Conservation (phyloP, 2,113 vertebrate genomes). For the Antigone vipio region DNA sequence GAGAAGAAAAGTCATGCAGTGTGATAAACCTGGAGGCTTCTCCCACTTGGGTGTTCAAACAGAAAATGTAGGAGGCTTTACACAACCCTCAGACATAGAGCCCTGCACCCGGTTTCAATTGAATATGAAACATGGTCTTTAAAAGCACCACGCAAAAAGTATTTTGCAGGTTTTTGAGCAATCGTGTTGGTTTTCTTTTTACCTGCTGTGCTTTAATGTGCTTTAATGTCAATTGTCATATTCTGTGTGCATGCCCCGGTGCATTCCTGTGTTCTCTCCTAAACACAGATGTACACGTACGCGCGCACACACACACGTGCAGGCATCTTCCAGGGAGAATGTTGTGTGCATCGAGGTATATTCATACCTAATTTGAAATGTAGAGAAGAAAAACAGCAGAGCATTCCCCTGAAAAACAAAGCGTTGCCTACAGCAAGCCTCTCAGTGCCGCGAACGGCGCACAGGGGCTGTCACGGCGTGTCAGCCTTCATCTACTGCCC, state of each 20-base stretch:
- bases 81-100: neutral
- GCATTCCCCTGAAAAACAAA: neutral
- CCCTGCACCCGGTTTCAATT: neutral
- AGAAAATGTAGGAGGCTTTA: neutral
- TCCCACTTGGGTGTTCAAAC: neutral
- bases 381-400: neutral
- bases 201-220: neutral
- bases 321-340: neutral
- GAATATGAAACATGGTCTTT: neutral
- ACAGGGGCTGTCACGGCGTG: neutral
- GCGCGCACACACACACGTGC: accelerated
- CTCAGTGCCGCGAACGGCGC: neutral
- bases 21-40: neutral
- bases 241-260: neutral
- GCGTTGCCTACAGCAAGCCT: neutral
- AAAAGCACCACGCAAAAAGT: neutral
- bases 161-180: neutral
- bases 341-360: neutral
- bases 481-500: neutral
- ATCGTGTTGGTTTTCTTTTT: neutral
- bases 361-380: neutral
- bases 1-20: neutral
- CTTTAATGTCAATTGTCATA: neutral
- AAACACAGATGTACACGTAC: neutral
- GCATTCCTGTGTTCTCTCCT: accelerated